Base-by-base conservation (phyloP, 2,113 vertebrate genomes). In the Heterochromis multidens region DNA sequence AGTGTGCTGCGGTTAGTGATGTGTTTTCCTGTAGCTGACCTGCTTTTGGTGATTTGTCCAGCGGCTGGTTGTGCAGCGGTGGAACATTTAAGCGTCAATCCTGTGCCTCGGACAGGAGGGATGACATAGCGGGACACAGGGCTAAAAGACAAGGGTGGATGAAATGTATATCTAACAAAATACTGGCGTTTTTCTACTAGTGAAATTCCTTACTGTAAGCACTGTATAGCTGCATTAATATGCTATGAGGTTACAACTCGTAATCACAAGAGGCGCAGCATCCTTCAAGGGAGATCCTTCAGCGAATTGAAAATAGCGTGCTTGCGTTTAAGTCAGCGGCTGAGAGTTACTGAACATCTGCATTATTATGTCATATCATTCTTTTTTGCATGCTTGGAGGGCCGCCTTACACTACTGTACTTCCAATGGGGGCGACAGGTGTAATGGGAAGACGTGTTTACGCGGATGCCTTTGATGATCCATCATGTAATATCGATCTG, bases 361-460 rank as follows among this genome's bases (percentile, higher is more conserved):
- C 88, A 60, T 78, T 86, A 67, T 87, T 77, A 59, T 91, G 77
- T 88, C 86, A 89, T 86, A 85, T 84, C 79, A 86, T 79, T 40
- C 58, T 76, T 31, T 35, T 23, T 74, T 21, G 2, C 37, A 62
- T 65, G 70, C 56, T 58, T 56, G 7, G 29, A 77, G 86, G 88
- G 63, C 91, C 27, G 59, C 58, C 77, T 77, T 46, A 27, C 67
- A 58, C 77, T 81, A 23, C 57, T 65, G 33, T 37, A 52, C 80
- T 77, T 17, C 12, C 12, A 67, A 33, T 76, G 19, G 59, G 80
- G 74, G 56, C 62, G 89, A 93, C 94, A 95, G 94, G 93, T 95
- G 94, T 83, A 94, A 79, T 59, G 37, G 81, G 86, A 87, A 85
- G 89, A 85, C 91, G 59, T 93, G 93, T 94, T 92, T 90, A 90